These are phyloP conservation scores for Neuroscelio doddi DNA, from an alignment of 2,888 invertebrate genomes.

Conservation along the genomic window DNA sequence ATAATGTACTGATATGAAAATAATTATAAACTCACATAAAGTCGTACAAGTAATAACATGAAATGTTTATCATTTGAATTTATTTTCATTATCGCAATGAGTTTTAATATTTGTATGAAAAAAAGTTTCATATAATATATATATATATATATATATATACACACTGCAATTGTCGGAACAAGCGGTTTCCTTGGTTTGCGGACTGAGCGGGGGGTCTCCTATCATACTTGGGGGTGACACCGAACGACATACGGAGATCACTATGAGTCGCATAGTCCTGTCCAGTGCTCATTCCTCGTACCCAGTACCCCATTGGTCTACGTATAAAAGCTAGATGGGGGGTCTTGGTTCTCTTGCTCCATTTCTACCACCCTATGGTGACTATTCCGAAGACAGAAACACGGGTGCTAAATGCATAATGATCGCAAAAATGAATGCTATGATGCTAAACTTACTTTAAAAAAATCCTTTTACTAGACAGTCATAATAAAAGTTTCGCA, in stretches of 20 bases:
- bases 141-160: no score
- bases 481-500: no score
- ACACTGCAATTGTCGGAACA: conserved; percentile 29
- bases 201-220: conserved; percentile 54
- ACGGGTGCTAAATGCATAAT: conserved; percentile 68
- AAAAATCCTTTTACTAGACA: no score
- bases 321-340: conserved; percentile 70
- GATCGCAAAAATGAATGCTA: conserved; percentile 58
- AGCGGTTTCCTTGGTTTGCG: conserved; percentile 55
- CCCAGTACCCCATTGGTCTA: conserved; percentile 57
- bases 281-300: conserved; percentile 48
- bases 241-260: conserved; percentile 66
- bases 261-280: conserved; percentile 61
- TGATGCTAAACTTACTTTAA: neutral
- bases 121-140: no score
- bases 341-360: conserved; percentile 61
- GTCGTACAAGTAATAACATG: no score
- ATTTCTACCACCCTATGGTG: conserved; percentile 57
- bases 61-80: no score
- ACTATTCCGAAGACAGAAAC: conserved; percentile 61
- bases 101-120: no score
- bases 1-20: no score
- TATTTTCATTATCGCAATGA: no score
- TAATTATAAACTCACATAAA: no score
- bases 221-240: conserved; percentile 64